These are phyloP conservation scores for Caenorhabditis brenneri DNA, from an alignment of 1,140 invertebrate genomes.

Conservation along the genomic window DNA sequence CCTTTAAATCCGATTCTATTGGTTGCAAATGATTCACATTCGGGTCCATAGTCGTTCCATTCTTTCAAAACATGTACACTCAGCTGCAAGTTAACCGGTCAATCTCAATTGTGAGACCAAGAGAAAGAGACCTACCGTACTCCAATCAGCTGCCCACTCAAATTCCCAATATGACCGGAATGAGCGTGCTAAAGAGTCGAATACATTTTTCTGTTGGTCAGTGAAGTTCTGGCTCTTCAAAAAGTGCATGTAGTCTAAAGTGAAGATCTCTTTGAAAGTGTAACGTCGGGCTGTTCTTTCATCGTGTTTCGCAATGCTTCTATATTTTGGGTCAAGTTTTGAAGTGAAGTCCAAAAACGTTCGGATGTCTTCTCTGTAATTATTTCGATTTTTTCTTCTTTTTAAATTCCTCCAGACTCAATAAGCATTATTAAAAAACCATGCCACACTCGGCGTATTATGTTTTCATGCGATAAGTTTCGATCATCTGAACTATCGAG, in stretches of 20 bases:
- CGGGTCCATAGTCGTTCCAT: conserved; percentile 49
- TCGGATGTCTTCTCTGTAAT: conserved; percentile 40
- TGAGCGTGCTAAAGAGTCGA: conserved; percentile 42
- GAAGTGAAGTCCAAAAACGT: conserved; percentile 44
- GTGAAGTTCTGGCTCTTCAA: conserved; percentile 47
- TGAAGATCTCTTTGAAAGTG: conserved; percentile 44
- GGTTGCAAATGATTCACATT: conserved; percentile 48
- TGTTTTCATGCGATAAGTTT: background rate
- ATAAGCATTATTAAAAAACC: background rate
- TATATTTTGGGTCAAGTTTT: conserved; percentile 40
- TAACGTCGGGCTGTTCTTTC: conserved; percentile 27
- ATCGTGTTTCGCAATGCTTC: conserved; percentile 41
- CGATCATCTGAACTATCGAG: conserved; percentile 19
- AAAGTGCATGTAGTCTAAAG: conserved; percentile 41
- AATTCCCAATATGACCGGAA: conserved; percentile 53
- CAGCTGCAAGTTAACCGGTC: background rate
- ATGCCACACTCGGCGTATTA: background rate
- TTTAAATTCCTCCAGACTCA: background rate
- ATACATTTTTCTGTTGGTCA: conserved; percentile 27
- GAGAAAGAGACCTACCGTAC: conserved; percentile 42
- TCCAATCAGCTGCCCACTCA: conserved; percentile 54
- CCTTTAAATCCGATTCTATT: conserved; percentile 43
- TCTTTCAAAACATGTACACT: conserved; percentile 41
- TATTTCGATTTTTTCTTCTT: background rate
- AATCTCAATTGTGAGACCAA: background rate